These are phyloP conservation scores for Greenwoodochromis staneri DNA, from an alignment of 2,113 vertebrate species.

Conservation along the genomic window DNA sequence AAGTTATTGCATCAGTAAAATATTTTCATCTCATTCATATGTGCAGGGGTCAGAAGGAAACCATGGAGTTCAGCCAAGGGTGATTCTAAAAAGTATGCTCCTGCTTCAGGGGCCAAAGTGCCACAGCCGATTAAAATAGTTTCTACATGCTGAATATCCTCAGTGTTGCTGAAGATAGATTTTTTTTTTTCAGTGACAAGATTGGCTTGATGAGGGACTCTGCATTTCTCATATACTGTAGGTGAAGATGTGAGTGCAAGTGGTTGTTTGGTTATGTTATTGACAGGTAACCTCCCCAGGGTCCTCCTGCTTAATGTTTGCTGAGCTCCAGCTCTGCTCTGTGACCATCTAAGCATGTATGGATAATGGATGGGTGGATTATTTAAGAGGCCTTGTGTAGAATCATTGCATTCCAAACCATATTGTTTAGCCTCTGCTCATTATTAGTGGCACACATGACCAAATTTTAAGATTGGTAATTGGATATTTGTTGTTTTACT, in stretches of 20 bases:
- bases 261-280: not conserved
- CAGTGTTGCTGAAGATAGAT: not conserved
- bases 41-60: not conserved
- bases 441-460: not conserved
- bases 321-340: not conserved
- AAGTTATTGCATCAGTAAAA: not conserved
- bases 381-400: not conserved
- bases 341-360: not conserved
- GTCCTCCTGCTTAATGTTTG: not conserved
- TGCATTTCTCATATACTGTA: not conserved
- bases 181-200: not conserved
- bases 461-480: not conserved
- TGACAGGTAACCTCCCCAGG: not conserved
- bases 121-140: not conserved
- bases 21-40: not conserved
- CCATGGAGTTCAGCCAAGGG: not conserved
- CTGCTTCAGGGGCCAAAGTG: not conserved
- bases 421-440: not conserved
- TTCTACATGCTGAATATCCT: not conserved
- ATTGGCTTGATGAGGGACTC: not conserved
- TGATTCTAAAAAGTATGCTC: not conserved
- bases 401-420: not conserved
- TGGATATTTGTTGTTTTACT: not conserved
- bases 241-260: not conserved
- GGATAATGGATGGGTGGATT: not conserved